These are phyloP conservation scores for Mellilla xanthometata DNA, from an alignment of 2,888 invertebrate genomes.

Conservation along the genomic window DNA sequence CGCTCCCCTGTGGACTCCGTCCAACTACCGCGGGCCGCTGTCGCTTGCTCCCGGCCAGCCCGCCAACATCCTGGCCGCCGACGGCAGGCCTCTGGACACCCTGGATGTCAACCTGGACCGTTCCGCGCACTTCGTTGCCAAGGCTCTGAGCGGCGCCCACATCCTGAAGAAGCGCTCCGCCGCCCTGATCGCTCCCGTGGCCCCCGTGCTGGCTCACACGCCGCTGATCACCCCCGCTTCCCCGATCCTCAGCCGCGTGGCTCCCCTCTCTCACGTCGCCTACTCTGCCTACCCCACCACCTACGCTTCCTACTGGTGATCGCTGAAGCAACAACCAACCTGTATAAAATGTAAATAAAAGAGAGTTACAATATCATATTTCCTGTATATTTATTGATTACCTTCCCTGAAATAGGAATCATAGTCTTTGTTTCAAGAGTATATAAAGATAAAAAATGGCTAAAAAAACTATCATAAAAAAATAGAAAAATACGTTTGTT, in stretches of 20 bases:
- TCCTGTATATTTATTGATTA: slow-evolving; percentile 15
- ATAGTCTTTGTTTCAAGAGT: no score
- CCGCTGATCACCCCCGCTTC: slow-evolving; percentile 21
- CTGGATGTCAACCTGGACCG: slow-evolving; percentile 70
- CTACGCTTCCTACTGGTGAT: slow-evolving; percentile 40
- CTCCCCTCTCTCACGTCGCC: slow-evolving; percentile 19
- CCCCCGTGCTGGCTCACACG: slow-evolving; percentile 19
- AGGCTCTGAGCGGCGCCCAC: slow-evolving; percentile 51
- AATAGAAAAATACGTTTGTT: no score
- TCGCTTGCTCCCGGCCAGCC: slow-evolving; percentile 63
- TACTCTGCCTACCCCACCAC: slow-evolving; percentile 20
- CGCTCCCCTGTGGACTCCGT: slow-evolving; percentile 11
- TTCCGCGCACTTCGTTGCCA: slow-evolving; percentile 59
- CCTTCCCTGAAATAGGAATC: background rate
- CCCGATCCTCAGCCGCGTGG: slow-evolving; percentile 17
- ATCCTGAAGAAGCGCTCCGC: slow-evolving; percentile 60
- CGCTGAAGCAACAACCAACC: slow-evolving; percentile 7
- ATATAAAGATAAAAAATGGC: no score
- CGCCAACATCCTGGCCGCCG: slow-evolving; percentile 63
- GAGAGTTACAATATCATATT: slow-evolving; percentile 57
- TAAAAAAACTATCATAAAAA: no score
- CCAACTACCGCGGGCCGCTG: slow-evolving; percentile 34
- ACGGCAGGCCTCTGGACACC: slow-evolving; percentile 71
- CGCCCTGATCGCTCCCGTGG: slow-evolving; percentile 25
- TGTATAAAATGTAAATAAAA: slow-evolving; percentile 54